phyloP scores from a whole-genome alignment of 2,888 invertebrate genomes.

The Pollenia angustigena region DNA sequence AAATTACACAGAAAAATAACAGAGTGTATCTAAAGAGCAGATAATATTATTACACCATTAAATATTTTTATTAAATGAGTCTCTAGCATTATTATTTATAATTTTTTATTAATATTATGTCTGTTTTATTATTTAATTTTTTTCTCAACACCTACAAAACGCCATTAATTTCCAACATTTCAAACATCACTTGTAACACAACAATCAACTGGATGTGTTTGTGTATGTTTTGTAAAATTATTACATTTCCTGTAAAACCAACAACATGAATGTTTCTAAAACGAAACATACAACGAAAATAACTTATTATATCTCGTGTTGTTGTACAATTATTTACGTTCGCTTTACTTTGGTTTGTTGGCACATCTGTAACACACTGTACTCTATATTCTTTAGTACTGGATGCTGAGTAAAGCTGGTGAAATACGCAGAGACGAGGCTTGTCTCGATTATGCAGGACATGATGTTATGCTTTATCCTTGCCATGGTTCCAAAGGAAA shows the following conservation, averaged over 20 bases:
- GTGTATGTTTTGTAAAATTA: conserved; percentile 44
- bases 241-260: conserved; percentile 51
- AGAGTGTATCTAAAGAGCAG: background rate
- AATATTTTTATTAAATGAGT: conserved; percentile 48
- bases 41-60: conserved; percentile 29
- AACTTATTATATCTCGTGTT: background rate
- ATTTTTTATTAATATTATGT: conserved; percentile 47
- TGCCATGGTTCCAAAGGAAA: conserved; percentile 98
- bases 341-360: conserved; percentile 33
- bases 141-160: conserved; percentile 7
- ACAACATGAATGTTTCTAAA: conserved; percentile 17
- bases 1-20: background rate
- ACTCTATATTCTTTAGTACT: conserved; percentile 88
- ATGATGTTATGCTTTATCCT: conserved; percentile 95
- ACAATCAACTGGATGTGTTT: conserved; percentile 23
- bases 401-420: conserved; percentile 98
- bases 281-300: conserved; percentile 20
- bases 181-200: conserved; percentile 15
- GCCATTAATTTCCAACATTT: conserved; percentile 29
- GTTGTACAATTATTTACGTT: conserved; percentile 24
- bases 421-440: conserved; percentile 98
- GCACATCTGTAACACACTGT: conserved; percentile 11
- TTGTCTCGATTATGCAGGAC: conserved; percentile 97
- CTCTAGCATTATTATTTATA: conserved; percentile 14
- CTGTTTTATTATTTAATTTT: background rate